These are phyloP conservation scores for Sinhomidia bicolor DNA, from an alignment of 2,888 invertebrate species.

Conservation along the genomic window DNA sequence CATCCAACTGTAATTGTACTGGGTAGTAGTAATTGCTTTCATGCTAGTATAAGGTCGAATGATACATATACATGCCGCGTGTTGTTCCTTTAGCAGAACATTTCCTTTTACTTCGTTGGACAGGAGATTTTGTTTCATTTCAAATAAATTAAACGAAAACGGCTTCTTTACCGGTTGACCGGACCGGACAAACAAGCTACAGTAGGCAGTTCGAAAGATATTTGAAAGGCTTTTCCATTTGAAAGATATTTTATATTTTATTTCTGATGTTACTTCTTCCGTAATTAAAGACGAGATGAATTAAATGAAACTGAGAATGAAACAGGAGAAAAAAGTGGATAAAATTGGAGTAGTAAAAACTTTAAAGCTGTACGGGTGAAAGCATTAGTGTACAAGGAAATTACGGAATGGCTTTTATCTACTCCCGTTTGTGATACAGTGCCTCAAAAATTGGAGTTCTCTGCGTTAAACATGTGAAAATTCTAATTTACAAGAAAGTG, in stretches of 20 bases:
- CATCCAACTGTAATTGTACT: neutral
- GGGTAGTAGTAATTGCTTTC: neutral
- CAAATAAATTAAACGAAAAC: neutral
- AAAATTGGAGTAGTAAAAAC: too few species aligned
- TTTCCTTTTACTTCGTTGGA: too few species aligned
- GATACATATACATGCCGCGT: neutral
- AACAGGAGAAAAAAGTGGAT: too few species aligned
- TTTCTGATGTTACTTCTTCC: neutral
- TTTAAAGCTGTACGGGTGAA: too few species aligned
- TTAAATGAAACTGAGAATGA: neutral
- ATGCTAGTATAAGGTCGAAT: neutral
- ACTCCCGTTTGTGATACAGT: too few species aligned
- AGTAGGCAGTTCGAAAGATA: neutral
- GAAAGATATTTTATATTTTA: neutral
- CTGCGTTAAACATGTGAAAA: too few species aligned
- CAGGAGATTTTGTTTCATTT: neutral
- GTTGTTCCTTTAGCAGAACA: neutral
- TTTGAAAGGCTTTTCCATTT: neutral
- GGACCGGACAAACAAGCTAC: neutral
- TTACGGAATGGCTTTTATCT: too few species aligned
- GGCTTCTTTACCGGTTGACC: neutral
- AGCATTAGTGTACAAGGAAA: too few species aligned
- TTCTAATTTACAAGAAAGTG: too few species aligned
- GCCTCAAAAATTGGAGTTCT: too few species aligned
- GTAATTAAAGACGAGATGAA: neutral